These are phyloP conservation scores for Momotus momota DNA, from an alignment of 2,797 vertebrate genomes.

Conservation along the genomic window DNA sequence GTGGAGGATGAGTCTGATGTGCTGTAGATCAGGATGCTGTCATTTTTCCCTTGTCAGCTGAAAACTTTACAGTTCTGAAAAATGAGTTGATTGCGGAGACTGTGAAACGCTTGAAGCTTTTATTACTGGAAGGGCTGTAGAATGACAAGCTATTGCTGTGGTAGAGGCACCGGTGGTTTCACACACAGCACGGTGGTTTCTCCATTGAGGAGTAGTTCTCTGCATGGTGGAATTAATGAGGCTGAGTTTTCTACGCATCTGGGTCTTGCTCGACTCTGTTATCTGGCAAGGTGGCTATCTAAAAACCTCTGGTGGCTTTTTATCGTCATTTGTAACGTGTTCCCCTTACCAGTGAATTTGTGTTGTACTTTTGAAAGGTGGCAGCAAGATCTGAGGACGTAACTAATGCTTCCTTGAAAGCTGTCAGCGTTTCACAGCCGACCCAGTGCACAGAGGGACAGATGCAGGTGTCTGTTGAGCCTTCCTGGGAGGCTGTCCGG, in stretches of 20 bases:
- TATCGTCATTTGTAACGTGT: not conserved
- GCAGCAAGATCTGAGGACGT: not conserved
- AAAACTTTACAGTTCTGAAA: not conserved
- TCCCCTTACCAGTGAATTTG: not conserved
- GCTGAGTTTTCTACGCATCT: conserved; percentile 27
- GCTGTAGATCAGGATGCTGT: not conserved
- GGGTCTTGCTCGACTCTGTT: not conserved
- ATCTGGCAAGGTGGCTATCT: not conserved
- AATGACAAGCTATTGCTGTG: not conserved
- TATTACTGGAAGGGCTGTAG: not conserved
- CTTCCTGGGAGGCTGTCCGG: not conserved
- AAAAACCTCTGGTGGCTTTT: not conserved
- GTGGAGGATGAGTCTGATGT: not conserved
- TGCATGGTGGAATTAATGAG: not conserved
- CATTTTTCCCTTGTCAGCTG: not conserved
- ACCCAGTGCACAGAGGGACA: not conserved
- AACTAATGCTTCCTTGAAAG: not conserved
- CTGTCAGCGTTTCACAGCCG: not conserved
- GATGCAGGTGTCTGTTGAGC: not conserved
- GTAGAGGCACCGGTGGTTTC: not conserved
- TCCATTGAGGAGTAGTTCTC: not conserved
- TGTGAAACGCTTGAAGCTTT: not conserved
- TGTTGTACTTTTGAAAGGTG: not conserved
- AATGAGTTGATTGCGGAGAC: not conserved
- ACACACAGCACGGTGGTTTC: not conserved